A percentile compares a stretch with the other conserved stretches of the same genome.
These are phyloP conservation scores for Galeopsomyia nigrocyanea DNA, from an alignment of 2,888 invertebrate species.

Conservation along the genomic window DNA sequence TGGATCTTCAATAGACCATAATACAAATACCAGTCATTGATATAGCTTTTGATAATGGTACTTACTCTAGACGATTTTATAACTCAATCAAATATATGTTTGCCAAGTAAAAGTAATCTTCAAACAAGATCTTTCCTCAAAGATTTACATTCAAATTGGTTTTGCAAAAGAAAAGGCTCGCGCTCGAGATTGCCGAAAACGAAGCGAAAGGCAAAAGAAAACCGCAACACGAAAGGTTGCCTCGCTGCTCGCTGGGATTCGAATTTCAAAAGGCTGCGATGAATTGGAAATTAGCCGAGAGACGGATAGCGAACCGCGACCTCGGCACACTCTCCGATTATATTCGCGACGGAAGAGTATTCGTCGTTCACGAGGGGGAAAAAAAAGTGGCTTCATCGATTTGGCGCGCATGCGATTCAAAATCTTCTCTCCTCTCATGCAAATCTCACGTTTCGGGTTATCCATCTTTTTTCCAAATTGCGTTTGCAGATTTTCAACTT, in stretches of 20 bases:
- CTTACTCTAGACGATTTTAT: too few relatives aligned
- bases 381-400: not conserved
- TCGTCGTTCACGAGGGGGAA: too few relatives aligned
- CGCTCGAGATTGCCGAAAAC: conserved; percentile 9
- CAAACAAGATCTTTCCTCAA: too few relatives aligned
- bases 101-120: too few relatives aligned
- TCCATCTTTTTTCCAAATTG: too few relatives aligned
- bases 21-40: too few relatives aligned
- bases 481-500: conserved; percentile 7
- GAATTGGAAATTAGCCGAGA: conserved; percentile 20
- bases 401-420: too few relatives aligned
- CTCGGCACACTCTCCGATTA: not conserved
- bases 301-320: not conserved
- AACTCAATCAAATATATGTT: too few relatives aligned
- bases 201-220: not conserved
- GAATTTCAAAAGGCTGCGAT: conserved; percentile 9
- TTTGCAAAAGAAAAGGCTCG: not conserved
- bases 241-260: not conserved
- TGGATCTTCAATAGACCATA: too few relatives aligned
- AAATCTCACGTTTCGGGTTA: too few relatives aligned
- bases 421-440: too few relatives aligned
- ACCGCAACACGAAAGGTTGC: not conserved
- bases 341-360: not conserved
- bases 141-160: conserved; percentile 2
- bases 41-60: too few relatives aligned